Base-by-base conservation (phyloP, 1,140 invertebrate species). In the Papilio machaon region DNA sequence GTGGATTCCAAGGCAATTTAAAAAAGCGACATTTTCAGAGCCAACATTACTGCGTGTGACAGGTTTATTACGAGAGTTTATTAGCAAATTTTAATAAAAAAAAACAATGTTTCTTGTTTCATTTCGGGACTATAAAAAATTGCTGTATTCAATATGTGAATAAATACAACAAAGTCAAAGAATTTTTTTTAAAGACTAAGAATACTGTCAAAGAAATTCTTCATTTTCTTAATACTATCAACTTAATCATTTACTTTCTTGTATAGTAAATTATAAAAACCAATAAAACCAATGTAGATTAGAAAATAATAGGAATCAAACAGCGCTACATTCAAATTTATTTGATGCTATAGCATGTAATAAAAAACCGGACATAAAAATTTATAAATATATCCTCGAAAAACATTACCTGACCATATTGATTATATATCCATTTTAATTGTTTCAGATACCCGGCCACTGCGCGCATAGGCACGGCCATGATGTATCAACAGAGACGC, bases 401-500 rank as follows among this genome's bases (percentile, higher is more conserved):
- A 19, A 3, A n/a, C 0, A 30, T 30, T 30, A 30, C 23, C 23
- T 30, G 23, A 30, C 23, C 23, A 30, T 30, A 30, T 30, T 2
- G 0, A 30, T 30, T 30, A 30, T 30, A 30, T 30, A 2, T 30
- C 23, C 23, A 30, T 54, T 35, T 35, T 15, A 0, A 64, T 91
- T 89, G 82, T 92, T 90, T 0, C 88, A 94, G 92, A 87, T 94
- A 80, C 84, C 85, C 38, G 82, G 82, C 11, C 79, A 81, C 43
- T 87, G 84, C 79, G 83, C 87, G 0, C 92, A 94, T 81, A 82
- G 92, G 30, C 92, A 94, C 76, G 92, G 92, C 2, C 92, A 94
- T 74, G 92, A 94, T 77, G 85, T 92, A 75, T 92, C 92, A 3
- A 92, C 92, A 9, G 91, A 92, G 76, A 87, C 88, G 2, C 91